Conservation (phyloP, 2,797 vertebrate species). For the Platalea minor region DNA sequence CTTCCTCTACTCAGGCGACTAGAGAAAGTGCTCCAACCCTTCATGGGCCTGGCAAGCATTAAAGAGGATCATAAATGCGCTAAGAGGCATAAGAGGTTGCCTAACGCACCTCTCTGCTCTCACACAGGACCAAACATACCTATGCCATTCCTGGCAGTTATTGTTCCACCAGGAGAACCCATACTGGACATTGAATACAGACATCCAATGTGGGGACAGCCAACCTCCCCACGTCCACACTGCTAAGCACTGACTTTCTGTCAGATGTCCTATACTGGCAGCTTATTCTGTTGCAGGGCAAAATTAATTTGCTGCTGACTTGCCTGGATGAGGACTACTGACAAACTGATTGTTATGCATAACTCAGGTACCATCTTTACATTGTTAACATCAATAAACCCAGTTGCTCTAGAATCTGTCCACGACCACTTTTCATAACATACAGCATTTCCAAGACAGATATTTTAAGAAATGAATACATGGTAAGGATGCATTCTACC, state of each 20-base stretch:
- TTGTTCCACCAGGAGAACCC: not conserved
- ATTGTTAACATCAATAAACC: not conserved
- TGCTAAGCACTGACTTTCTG: not conserved
- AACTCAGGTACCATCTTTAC: not conserved
- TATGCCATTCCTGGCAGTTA: not conserved
- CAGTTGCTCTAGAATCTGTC: not conserved
- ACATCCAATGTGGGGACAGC: fast-evolving
- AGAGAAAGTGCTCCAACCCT: not conserved
- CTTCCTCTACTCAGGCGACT: not conserved
- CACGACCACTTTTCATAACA: not conserved
- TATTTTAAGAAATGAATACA: not conserved
- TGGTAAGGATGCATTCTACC: not conserved
- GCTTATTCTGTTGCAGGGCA: not conserved
- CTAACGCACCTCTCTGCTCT: not conserved
- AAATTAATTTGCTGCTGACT: not conserved
- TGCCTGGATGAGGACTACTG: not conserved
- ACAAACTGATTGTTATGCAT: not conserved
- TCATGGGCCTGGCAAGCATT: not conserved
- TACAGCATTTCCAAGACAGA: not conserved
- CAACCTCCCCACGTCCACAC: fast-evolving
- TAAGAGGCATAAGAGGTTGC: not conserved
- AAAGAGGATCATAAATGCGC: not conserved
- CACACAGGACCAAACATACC: not conserved
- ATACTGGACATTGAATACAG: not conserved
- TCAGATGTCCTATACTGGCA: not conserved